Conservation (phyloP, 1,140 invertebrate species). For the Sweltsa coloradensis region DNA sequence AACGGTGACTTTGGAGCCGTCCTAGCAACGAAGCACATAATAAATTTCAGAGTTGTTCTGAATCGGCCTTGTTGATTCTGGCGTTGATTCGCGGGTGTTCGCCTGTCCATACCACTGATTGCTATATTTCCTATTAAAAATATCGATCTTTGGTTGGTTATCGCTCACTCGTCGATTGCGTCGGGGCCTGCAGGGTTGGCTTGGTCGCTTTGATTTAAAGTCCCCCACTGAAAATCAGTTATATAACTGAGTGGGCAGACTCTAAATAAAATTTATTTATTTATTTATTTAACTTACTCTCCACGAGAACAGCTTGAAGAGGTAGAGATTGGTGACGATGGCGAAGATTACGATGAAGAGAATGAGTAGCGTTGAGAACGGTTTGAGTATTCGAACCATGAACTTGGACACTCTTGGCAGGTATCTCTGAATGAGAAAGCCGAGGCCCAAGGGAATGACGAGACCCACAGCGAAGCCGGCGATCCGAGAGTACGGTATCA, state of each 20-base stretch:
- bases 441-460: slow-evolving; percentile 72
- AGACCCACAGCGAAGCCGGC: slow-evolving; percentile 59
- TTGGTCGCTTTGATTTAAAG: background rate
- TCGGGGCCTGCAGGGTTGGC: background rate
- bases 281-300: slow-evolving; percentile 40
- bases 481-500: slow-evolving; percentile 73
- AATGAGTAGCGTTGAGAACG: slow-evolving; percentile 71
- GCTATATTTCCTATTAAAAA: background rate
- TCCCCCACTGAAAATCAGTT: background rate
- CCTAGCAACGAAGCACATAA: no score
- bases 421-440: slow-evolving; percentile 58
- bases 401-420: slow-evolving; percentile 50
- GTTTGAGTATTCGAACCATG: slow-evolving; percentile 70
- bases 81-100: no score
- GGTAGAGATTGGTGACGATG: slow-evolving; percentile 77
- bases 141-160: background rate
- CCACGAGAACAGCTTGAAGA: slow-evolving; percentile 84
- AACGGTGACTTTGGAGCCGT: no score
- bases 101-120: no score
- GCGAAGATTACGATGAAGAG: slow-evolving; percentile 89
- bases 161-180: background rate
- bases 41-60: no score
- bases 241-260: slow-evolving; percentile 4
- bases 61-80: no score
- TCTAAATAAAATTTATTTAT: slow-evolving; percentile 9